Evolutionary conservation across 2,888 invertebrate genomes (phyloP).

Genomic region (Epinotia ramella): DNA sequence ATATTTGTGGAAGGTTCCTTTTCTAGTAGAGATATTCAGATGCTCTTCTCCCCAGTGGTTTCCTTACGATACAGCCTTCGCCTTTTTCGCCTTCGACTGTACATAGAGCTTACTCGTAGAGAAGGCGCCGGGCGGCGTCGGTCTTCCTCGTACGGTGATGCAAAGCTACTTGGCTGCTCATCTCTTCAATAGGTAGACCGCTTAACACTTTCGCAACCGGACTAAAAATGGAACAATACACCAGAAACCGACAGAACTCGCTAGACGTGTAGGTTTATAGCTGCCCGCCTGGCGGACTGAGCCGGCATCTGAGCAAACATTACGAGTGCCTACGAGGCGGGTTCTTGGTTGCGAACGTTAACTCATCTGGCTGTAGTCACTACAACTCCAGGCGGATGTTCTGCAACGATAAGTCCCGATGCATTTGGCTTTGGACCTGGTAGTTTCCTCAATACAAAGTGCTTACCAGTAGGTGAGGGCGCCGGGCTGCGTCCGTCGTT

Average conservation of each 20-base stretch:
- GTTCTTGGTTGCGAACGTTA: too few relatives aligned
- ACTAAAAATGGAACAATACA: too few relatives aligned
- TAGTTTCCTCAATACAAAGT: background rate
- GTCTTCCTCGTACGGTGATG: conserved; percentile 71
- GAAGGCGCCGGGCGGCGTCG: conserved; percentile 95
- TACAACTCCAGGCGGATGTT: conserved; percentile 91
- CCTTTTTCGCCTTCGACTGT: too few relatives aligned
- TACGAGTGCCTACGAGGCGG: too few relatives aligned
- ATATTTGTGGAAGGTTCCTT: conserved; percentile 95
- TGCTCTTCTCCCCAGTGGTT: background rate
- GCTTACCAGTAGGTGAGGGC: conserved; percentile 94
- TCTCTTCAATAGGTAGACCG: conserved; percentile 82
- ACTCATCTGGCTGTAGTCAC: conserved; percentile 83
- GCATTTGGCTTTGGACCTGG: background rate
- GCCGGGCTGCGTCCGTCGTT: conserved; percentile 91
- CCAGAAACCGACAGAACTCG: too few relatives aligned
- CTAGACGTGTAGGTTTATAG: too few relatives aligned
- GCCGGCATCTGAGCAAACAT: too few relatives aligned
- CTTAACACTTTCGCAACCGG: too few relatives aligned
- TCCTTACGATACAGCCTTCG: background rate
- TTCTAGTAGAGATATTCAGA: too few relatives aligned
- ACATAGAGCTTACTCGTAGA: conserved; percentile 91
- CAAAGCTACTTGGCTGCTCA: conserved; percentile 77
- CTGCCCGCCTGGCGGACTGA: too few relatives aligned
- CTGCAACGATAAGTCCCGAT: background rate